These are phyloP conservation scores for Myotis daubentonii DNA, from an alignment of 2,797 vertebrate genomes.

Conservation along the genomic window DNA sequence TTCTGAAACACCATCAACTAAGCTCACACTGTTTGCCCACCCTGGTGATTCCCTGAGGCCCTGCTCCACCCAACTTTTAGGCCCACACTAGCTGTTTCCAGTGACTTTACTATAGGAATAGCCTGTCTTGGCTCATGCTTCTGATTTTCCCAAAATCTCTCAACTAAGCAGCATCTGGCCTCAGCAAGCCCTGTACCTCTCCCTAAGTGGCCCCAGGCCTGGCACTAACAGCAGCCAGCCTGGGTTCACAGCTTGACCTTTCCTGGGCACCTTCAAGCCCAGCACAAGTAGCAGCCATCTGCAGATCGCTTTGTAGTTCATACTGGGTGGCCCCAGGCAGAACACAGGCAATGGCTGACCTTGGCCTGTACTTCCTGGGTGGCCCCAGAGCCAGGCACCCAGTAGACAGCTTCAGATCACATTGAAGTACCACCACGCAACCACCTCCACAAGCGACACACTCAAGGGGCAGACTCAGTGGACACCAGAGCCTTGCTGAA, in stretches of 20 bases:
- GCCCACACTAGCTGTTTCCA: not conserved
- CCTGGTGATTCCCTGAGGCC: not conserved
- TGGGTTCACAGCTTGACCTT: not conserved
- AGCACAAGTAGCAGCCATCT: not conserved
- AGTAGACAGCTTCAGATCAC: too few species aligned
- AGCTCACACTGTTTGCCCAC: not conserved
- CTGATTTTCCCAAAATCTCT: not conserved
- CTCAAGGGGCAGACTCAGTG: too few species aligned
- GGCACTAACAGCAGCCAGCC: too few species aligned
- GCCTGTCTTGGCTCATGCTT: not conserved
- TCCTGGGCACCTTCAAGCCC: not conserved
- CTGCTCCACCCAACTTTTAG: not conserved
- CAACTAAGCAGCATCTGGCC: not conserved
- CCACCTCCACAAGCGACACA: too few species aligned
- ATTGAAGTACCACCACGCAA: too few species aligned
- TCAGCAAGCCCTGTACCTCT: not conserved
- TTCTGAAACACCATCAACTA: not conserved
- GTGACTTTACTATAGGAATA: not conserved
- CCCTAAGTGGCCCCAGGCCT: not conserved
- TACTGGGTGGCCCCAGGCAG: too few species aligned
- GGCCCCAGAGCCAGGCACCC: too few species aligned
- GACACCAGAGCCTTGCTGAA: too few species aligned
- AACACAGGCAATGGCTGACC: too few species aligned
- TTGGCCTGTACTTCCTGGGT: too few species aligned
- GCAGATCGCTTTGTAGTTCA: not conserved